Conservation (phyloP, 2,113 vertebrate genomes). For the Nycticebus coucang region DNA sequence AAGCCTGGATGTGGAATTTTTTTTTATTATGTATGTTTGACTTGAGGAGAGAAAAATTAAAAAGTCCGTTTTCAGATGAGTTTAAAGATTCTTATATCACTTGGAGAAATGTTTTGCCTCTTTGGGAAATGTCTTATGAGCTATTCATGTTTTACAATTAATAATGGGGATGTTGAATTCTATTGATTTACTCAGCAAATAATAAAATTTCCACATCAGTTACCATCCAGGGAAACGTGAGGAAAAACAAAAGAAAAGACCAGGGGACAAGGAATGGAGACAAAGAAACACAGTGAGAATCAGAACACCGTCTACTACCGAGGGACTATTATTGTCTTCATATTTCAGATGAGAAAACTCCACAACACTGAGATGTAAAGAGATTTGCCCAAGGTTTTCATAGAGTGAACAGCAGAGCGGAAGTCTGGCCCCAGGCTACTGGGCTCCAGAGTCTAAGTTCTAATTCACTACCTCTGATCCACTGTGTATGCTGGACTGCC, state of each 20-base stretch:
- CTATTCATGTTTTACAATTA: background rate
- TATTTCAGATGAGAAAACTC: background rate
- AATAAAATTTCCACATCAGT: background rate
- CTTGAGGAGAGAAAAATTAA: background rate
- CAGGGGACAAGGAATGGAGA: background rate
- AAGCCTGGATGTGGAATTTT: background rate
- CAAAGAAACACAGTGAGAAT: background rate
- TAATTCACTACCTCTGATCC: background rate
- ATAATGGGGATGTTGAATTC: background rate
- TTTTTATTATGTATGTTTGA: background rate
- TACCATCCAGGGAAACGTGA: background rate
- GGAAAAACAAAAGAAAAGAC: background rate
- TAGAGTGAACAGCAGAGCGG: background rate
- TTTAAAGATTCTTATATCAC: background rate
- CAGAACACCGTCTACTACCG: background rate
- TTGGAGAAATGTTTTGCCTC: background rate
- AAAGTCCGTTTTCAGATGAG: background rate
- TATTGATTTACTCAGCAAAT: background rate
- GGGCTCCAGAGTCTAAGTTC: background rate
- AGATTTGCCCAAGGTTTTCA: background rate
- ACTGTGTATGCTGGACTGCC: background rate
- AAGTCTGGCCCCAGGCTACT: background rate
- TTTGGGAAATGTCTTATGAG: background rate
- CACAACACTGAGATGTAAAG: background rate
- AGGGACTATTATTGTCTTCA: background rate